Base-by-base conservation (phyloP, 2,797 vertebrate species). In the Eleutherodactylus coqui region DNA sequence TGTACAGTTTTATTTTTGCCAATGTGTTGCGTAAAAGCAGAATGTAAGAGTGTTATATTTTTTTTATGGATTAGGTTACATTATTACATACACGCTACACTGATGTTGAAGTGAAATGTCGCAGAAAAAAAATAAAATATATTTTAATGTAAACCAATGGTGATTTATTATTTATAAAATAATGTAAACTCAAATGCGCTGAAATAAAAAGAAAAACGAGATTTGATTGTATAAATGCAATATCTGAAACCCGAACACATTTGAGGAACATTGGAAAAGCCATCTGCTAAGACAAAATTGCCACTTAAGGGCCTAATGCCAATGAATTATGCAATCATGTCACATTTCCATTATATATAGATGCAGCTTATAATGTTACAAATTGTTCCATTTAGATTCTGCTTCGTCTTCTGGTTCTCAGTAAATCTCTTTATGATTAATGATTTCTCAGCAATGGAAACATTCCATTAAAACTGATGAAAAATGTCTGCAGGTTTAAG, bases 311-410 rank as follows among this genome's bases (percentile, higher is more conserved):
- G 79, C 60, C 85, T 82, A 76, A 82, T 76, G 72, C 78, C 85
- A 82, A 86, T 85, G 51, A 70, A 75, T 76, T 82, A 82, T 86
- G 62, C 78, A 86, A 81, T 86, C 58, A 76, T 83, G 81, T 83
- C 80, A 79, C 73, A 83, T 87, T 78, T 79, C 38, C 51, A 55
- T 69, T 67, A 79, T 79, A 70, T 76, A 77, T 87, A 79, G 81
- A 78, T 87, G 85, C 60, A 73, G 80, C 80, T 77, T 81, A 83
- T 78, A 83, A 83, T 78, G 80, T 86, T 83, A 76, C 75, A 83
- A 49, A 87, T 87, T 83, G 75, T 79, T 82, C 62, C 49, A 87
- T 87, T 86, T 82, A 86, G 43, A 67, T 86, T 82, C 83, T 69
- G 75, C 58, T 51, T 69, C 64, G 38, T 86, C 55, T 87, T 83